phyloP scores from a whole-genome alignment of 2,797 vertebrate genomes.

The Sarcoramphus papa region DNA sequence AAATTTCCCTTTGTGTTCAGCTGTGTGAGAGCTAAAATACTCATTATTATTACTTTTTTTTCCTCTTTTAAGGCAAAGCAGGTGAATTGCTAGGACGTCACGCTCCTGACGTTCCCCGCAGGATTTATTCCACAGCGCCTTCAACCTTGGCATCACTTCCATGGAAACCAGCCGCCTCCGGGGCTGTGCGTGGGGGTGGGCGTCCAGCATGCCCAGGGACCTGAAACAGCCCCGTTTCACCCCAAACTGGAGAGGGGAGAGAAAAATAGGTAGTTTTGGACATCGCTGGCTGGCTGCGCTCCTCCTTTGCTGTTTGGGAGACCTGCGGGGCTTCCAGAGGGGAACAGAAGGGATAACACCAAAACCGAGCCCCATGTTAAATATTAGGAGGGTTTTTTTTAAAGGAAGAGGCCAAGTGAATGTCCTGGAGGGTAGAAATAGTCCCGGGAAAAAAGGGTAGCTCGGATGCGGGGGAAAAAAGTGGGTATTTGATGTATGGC shows the following conservation, averaged over 20 bases:
- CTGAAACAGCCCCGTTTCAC: neutral
- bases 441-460: neutral
- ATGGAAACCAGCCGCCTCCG: neutral
- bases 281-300: neutral
- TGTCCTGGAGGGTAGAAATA: neutral
- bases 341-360: no score
- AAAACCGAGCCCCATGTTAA: rapidly evolving
- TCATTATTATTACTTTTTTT: no score
- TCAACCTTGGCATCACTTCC: neutral
- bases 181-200: neutral
- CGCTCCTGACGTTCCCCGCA: rapidly evolving
- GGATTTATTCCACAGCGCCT: neutral
- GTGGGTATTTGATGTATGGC: neutral
- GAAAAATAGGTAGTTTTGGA: neutral
- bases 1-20: neutral
- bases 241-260: neutral
- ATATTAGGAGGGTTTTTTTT: neutral
- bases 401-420: neutral
- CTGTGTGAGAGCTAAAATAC: neutral
- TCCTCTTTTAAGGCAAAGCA: neutral
- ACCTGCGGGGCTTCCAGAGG: rapidly evolving
- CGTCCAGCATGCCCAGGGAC: rapidly evolving
- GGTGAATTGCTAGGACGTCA: neutral
- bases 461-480: rapidly evolving
- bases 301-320: neutral